Evolutionary conservation across 2,113 vertebrate species (phyloP), one percentile per base, ranked within the genome.

Genomic region (Vicugna pacos): DNA sequence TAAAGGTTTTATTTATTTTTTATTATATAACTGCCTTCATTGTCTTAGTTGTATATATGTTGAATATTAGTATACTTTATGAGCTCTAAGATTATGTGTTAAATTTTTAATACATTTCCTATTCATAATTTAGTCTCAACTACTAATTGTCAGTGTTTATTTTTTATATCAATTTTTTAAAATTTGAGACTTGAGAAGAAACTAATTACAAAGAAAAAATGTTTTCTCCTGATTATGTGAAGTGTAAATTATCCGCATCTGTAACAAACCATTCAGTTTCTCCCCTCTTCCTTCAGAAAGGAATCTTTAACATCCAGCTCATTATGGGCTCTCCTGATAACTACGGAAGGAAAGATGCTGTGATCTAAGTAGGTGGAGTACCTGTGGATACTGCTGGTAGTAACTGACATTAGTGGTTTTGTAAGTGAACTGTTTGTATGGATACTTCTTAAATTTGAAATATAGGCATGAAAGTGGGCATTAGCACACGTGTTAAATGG

Each of bases 171-270:
- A 89, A 5, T 77, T 96, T 56, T 84, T 58, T 6, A 13, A 13
- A 92, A 96, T 89, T 90, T 95, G 95, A 97, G 35, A 84, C 24
- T 50, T 64, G 56, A 91, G 65, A 95, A 93, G 91, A 97, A 94
- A 91, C 38, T 88, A 56, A 77, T 65, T 86, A 89, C 93, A 92
- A 75, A 92, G 91, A 94, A 93, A 60, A 94, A 96, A 92, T 5
- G 26, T 91, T 92, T 60, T 35, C 14, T 97, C n/a, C 50, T 97
- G n/a, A 80, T 90, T 94, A 84, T 83, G 19, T 75, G 84, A 56
- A 92, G 8, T 95, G 9, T 96, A 88, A 89, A 93, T 91, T 95
- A 48, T 60, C 38, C 70, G 87, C n/a, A 94, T 82, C 76, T 75
- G 60, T 94, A 86, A 94, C 65, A 95, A 83, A 86, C 56, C 22